Conservation (phyloP, 2,888 invertebrate species). For the Ceratothoa steindachneri region DNA sequence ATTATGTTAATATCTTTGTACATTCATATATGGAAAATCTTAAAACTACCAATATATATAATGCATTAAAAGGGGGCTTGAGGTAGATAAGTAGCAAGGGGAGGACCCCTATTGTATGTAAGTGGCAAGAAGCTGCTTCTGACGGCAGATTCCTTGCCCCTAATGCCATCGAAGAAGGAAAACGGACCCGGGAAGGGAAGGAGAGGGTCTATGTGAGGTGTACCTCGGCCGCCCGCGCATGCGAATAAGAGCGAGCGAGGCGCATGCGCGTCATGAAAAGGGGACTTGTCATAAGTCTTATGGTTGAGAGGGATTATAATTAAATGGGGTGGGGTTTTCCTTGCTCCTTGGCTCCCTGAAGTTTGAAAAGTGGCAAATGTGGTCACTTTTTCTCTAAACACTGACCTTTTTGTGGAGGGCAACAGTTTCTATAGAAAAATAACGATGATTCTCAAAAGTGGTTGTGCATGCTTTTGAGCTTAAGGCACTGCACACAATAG, state of each 20-base stretch:
- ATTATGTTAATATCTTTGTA: background rate
- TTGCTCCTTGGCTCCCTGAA: conserved; percentile 27
- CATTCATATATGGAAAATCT: background rate
- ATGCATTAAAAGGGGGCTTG: conserved; percentile 1
- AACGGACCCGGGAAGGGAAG: background rate
- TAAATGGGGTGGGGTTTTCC: background rate
- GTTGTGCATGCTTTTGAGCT: conserved; percentile 47
- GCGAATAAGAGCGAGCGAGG: too few species aligned
- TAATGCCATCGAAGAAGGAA: background rate
- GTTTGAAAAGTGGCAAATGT: background rate
- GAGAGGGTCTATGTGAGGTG: too few species aligned
- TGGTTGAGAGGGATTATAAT: background rate
- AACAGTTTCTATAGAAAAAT: conserved; percentile 45
- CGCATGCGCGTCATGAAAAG: too few species aligned
- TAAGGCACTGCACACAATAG: conserved; percentile 46
- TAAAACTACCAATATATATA: conserved; percentile 1
- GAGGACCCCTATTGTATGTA: background rate
- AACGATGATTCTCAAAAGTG: conserved; percentile 44
- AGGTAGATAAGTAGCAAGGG: conserved; percentile 6
- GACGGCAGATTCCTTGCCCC: background rate
- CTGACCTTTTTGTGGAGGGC: conserved; percentile 45
- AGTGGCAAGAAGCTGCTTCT: background rate
- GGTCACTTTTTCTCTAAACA: background rate
- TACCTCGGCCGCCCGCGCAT: too few species aligned
- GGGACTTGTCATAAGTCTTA: too few species aligned